Evolutionary conservation across 2,888 invertebrate genomes (phyloP).

Genomic region (Aleiodes testaceus): DNA sequence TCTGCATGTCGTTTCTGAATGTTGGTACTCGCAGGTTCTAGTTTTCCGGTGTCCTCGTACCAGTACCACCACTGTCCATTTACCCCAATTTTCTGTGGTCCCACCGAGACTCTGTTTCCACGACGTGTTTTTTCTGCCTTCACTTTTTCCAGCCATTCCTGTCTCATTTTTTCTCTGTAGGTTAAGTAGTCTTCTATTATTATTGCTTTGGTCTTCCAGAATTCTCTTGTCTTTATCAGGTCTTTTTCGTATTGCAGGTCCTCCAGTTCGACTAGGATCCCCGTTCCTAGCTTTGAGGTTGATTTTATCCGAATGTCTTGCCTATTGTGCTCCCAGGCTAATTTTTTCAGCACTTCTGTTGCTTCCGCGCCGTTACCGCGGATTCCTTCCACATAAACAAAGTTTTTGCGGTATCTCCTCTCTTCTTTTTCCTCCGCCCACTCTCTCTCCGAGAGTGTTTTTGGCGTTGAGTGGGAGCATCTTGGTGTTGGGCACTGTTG

Average conservation of each 20-base stretch:
- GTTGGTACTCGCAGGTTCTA: neutral
- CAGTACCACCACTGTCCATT: neutral
- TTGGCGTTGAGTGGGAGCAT: neutral
- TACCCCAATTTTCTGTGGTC: neutral
- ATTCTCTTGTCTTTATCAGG: neutral
- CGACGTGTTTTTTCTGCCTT: neutral
- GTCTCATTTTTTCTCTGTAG: neutral
- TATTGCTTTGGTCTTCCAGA: neutral
- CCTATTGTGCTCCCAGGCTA: neutral
- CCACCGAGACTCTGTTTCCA: neutral
- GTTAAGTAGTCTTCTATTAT: neutral
- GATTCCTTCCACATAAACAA: neutral
- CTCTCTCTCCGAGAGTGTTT: neutral
- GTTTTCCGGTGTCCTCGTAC: neutral
- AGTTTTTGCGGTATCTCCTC: neutral
- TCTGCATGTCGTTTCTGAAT: neutral
- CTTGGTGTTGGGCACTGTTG: neutral
- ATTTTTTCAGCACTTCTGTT: neutral
- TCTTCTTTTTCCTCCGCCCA: neutral
- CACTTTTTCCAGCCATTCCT: neutral
- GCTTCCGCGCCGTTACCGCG: too few species aligned
- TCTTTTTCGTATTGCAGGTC: neutral
- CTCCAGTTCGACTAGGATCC: neutral
- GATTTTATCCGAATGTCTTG: neutral
- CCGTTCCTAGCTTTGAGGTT: neutral